phyloP scores from a whole-genome alignment of 2,888 invertebrate genomes.

The Pheosia tremula region DNA sequence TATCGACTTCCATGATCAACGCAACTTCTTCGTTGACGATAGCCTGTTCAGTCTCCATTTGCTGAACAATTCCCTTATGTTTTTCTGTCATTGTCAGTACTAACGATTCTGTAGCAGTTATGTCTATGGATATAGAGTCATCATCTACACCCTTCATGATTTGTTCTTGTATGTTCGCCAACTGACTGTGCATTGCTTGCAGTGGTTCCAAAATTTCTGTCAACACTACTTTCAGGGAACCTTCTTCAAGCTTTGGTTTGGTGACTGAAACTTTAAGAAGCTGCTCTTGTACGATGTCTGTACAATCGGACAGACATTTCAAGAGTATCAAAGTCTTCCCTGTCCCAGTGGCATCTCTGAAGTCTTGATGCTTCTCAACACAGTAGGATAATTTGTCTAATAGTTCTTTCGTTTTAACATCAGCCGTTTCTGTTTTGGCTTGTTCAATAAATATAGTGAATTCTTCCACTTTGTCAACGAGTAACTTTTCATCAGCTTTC shows the following conservation, averaged over 20 bases:
- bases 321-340: conserved; percentile 64
- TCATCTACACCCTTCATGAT: conserved; percentile 56
- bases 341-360: conserved; percentile 57
- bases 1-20: conserved; percentile 62
- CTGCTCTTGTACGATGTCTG: conserved; percentile 53
- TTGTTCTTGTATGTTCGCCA: conserved; percentile 64
- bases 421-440: conserved; percentile 29
- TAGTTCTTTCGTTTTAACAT: conserved; percentile 33
- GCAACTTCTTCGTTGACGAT: conserved; percentile 55
- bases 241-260: conserved; percentile 44
- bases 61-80: conserved; percentile 64
- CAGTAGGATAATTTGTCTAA: conserved; percentile 49
- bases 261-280: conserved; percentile 31
- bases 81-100: conserved; percentile 65
- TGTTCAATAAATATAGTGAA: conserved; percentile 43
- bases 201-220: conserved; percentile 64
- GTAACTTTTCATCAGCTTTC: conserved; percentile 32
- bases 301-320: conserved; percentile 69
- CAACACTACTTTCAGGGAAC: conserved; percentile 50
- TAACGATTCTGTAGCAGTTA: conserved; percentile 64
- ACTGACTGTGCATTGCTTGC: conserved; percentile 60
- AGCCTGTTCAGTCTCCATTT: conserved; percentile 48
- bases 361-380: conserved; percentile 60
- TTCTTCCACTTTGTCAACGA: conserved; percentile 47
- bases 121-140: conserved; percentile 57